Percentiles rank a stretch among this genome's conserved stretches.
Evolutionary conservation across 2,113 vertebrate genomes (phyloP).

Genomic region (Neogale vison): DNA sequence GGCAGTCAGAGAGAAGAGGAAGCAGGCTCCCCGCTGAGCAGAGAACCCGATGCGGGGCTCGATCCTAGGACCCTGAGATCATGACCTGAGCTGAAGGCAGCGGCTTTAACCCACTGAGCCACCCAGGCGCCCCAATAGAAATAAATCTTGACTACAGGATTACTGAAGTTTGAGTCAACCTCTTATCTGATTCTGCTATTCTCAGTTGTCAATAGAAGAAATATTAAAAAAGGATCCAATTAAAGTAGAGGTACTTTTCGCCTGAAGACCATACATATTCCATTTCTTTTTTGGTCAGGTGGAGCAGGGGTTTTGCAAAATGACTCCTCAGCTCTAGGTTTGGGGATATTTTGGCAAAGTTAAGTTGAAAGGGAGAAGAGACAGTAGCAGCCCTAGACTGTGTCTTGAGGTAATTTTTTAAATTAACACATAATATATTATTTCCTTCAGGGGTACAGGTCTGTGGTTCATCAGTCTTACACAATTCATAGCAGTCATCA

Average conservation of each 20-base stretch:
- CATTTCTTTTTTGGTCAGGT: neutral
- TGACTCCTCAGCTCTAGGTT: neutral
- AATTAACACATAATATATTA: too few species aligned
- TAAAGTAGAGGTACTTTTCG: neutral
- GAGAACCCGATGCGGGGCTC: too few species aligned
- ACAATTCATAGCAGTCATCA: too few species aligned
- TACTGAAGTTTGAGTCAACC: neutral
- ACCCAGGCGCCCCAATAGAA: too few species aligned
- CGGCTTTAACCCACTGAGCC: too few species aligned
- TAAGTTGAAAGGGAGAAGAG: neutral
- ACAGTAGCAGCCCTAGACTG: neutral
- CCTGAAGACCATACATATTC: neutral
- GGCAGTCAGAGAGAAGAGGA: too few species aligned
- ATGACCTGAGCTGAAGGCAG: too few species aligned
- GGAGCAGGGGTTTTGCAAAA: neutral
- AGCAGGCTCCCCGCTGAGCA: too few species aligned
- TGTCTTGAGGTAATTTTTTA: neutral
- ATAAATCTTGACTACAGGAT: neutral
- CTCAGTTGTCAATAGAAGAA: constrained; percentile 3
- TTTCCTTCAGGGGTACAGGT: too few species aligned
- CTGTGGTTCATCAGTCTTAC: too few species aligned
- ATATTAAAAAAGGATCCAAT: neutral
- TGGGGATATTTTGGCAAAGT: neutral
- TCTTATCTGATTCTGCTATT: neutral
- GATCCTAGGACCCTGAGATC: too few species aligned